Evolutionary conservation across 2,797 vertebrate species (phyloP).

Genomic region (Microctenopoma stevenorrisi): DNA sequence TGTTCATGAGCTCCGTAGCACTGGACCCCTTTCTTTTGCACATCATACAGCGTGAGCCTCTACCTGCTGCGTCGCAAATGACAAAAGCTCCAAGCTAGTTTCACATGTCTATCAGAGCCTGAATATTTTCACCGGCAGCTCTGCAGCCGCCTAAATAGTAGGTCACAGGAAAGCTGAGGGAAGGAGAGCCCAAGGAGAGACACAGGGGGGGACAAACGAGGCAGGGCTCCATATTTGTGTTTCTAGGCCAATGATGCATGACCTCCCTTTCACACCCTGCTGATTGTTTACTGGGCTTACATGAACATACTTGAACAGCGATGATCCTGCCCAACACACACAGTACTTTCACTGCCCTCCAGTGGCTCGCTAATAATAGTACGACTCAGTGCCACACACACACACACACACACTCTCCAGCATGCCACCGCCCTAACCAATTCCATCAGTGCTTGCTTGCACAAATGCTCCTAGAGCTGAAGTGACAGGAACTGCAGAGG

Average conservation of each 20-base stretch:
- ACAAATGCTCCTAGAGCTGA: conserved; percentile 57
- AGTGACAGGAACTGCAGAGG: conserved; percentile 65
- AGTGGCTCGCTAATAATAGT: conserved; percentile 76
- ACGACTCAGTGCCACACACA: conserved; percentile 35
- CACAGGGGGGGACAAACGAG: conserved; percentile 21
- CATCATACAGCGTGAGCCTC: conserved; percentile 18
- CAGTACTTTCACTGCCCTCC: conserved; percentile 84
- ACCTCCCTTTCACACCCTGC: conserved; percentile 78
- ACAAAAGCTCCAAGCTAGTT: conserved; percentile 42
- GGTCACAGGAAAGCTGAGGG: conserved; percentile 29
- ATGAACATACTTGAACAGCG: conserved; percentile 55
- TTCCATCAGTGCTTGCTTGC: conserved; percentile 53
- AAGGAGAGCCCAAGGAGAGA: conserved; percentile 52
- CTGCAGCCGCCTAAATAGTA: conserved; percentile 18
- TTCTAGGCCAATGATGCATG: conserved; percentile 72
- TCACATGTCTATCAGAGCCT: conserved; percentile 40
- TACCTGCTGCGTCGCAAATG: conserved; percentile 29
- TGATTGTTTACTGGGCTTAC: conserved; percentile 74
- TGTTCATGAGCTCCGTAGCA: conserved; percentile 23
- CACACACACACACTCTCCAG: conserved; percentile 20
- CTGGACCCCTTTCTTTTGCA: conserved; percentile 12
- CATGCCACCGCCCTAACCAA: conserved; percentile 48
- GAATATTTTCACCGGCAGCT: conserved; percentile 35
- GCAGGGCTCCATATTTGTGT: conserved; percentile 58
- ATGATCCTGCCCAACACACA: conserved; percentile 50